Base-by-base conservation (phyloP, 1,140 invertebrate genomes). In the Tetraneura akinire region DNA sequence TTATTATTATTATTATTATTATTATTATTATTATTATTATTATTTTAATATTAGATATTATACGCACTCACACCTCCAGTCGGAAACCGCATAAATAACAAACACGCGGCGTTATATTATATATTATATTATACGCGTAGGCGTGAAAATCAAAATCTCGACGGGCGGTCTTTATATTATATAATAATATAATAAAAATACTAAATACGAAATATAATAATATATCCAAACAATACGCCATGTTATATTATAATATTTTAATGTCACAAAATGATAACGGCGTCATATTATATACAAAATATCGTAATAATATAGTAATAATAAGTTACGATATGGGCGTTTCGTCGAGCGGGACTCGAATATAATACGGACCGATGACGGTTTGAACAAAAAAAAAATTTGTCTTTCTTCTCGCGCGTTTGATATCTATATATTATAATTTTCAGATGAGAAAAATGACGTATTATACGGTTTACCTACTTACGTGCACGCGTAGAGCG, bases 141-240 rank as follows among this genome's bases (percentile, higher is more conserved):
- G 3, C 8, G 32, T 18, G 62, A 66, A 10, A 68, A 45, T 68
- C 64, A 68, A 68, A 68, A 68, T 3, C 64, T 45, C 64, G 37
- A 42, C 64, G 64, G 64, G 64, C n/a, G 64, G 37, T 68, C 64
- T 23, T 14, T 13, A 37, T 29, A 14, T 18, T n/a, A 64, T 66
- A 64, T 62, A 11, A n/a, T 3, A 13, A 57, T 66, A n/a, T 37
- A 21, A 66, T 8, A 16, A 26, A 62, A 62, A 62, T 18, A 29
- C 14, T 57, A 26, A 55, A 57, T 29, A 60, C 23, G n/a, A n/a
- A n/a, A n/a, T n/a, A n/a, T 60, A 29, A 23, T 16, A 57, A 21
- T 9, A 55, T 21, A 55, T 26, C 9, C n/a, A n/a, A n/a, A n/a
- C n/a, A n/a, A 21, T 53, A 55, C 21, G 32, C n/a, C n/a, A n/a